phyloP scores from a whole-genome alignment of 2,888 invertebrate species.

The Eumacrocentrus americanus region DNA sequence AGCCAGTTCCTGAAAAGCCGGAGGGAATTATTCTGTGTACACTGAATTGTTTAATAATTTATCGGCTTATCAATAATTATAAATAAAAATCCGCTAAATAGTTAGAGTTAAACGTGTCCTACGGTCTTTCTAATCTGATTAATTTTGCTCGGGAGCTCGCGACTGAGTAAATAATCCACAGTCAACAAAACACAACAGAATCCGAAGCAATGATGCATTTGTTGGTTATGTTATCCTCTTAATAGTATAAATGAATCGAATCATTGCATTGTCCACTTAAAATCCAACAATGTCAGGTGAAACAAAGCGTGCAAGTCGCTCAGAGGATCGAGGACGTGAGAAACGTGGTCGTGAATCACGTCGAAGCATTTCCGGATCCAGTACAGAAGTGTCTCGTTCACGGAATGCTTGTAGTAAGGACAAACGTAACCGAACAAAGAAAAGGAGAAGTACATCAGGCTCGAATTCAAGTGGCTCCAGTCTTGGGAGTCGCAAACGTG shows the following conservation, averaged over 20 bases:
- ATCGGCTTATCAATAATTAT: not conserved
- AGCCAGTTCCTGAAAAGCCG: not conserved
- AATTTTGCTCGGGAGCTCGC: not conserved
- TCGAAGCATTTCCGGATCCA: constrained; percentile 39
- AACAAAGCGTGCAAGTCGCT: constrained; percentile 38
- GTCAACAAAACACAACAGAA: not conserved
- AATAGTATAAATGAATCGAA: not conserved
- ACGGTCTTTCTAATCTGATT: too few relatives aligned
- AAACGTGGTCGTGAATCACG: constrained; percentile 37
- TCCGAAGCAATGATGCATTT: not conserved
- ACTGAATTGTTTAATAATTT: not conserved
- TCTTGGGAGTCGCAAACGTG: constrained; percentile 15
- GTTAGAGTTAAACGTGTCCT: not conserved
- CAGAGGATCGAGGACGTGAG: constrained; percentile 37
- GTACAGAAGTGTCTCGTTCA: constrained; percentile 37
- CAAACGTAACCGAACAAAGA: constrained; percentile 37
- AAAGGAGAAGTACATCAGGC: constrained; percentile 15
- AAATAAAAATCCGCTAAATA: not conserved
- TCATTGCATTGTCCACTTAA: constrained; percentile 29
- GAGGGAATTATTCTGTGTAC: constrained; percentile 5
- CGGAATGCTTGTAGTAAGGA: constrained; percentile 44
- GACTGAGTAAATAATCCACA: not conserved
- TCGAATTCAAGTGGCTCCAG: constrained; percentile 18
- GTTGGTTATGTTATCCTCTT: not conserved
- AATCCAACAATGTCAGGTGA: constrained; percentile 43